Evolutionary conservation across 2,888 invertebrate species (phyloP).

Genomic region (Autographa pulchrina): DNA sequence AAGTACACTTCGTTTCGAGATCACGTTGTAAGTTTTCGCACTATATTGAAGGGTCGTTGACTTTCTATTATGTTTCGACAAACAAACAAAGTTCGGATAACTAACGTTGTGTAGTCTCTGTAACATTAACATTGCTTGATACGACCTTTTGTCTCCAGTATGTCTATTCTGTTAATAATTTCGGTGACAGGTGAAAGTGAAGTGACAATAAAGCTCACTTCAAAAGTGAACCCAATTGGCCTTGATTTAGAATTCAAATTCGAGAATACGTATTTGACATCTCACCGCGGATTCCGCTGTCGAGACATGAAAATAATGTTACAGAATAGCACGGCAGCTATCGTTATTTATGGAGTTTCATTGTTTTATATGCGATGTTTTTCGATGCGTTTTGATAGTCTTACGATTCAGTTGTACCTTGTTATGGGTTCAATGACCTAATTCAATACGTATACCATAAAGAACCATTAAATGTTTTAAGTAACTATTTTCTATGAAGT

Average conservation of each 20-base stretch:
- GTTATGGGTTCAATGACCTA: constrained; percentile 12
- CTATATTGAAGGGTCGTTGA: constrained; percentile 29
- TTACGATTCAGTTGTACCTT: constrained; percentile 1
- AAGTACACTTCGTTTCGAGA: neutral
- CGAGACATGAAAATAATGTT: too few species aligned
- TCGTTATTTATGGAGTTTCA: constrained; percentile 20
- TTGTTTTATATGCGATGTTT: constrained; percentile 5
- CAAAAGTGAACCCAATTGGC: too few species aligned
- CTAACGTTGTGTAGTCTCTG: constrained; percentile 25
- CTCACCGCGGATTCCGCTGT: too few species aligned
- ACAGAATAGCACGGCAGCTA: too few species aligned
- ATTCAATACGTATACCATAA: neutral
- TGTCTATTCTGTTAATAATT: too few species aligned
- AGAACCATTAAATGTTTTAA: too few species aligned
- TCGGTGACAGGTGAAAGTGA: too few species aligned
- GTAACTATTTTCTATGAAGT: too few species aligned
- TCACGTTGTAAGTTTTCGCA: neutral
- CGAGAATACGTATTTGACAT: too few species aligned
- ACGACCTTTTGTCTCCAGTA: constrained; percentile 13
- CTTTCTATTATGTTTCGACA: constrained; percentile 24
- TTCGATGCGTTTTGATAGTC: neutral
- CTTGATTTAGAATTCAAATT: too few species aligned
- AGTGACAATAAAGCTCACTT: too few species aligned
- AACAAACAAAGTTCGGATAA: constrained; percentile 44
- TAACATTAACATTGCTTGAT: constrained; percentile 26